These are phyloP conservation scores for Bradypus variegatus DNA, from an alignment of 2,797 vertebrate genomes.

Conservation along the genomic window DNA sequence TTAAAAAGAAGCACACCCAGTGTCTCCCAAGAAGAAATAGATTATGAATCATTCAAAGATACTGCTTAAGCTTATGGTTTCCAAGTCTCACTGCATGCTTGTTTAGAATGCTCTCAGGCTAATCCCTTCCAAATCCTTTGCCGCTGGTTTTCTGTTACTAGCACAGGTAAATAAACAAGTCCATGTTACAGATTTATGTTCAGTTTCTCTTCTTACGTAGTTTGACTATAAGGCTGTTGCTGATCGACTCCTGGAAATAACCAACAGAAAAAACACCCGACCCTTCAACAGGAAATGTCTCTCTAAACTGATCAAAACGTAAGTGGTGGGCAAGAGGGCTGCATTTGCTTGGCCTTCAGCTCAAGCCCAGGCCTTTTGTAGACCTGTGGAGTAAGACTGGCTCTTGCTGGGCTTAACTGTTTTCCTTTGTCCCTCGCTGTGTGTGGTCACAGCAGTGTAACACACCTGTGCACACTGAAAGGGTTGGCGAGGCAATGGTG, in stretches of 20 bases:
- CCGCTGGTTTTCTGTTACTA: rapidly evolving
- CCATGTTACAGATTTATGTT: rapidly evolving
- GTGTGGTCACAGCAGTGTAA: no score
- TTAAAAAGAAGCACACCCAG: no score
- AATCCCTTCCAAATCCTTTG: rapidly evolving
- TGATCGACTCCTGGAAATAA: slow-evolving; percentile 79
- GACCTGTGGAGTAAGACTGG: rapidly evolving
- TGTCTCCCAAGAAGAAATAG: background rate
- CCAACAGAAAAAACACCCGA: slow-evolving; percentile 75
- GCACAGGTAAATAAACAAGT: rapidly evolving
- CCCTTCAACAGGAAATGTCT: slow-evolving; percentile 82
- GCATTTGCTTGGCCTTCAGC: background rate
- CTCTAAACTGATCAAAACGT: slow-evolving; percentile 79
- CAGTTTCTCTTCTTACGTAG: slow-evolving; percentile 66
- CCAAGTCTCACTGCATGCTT: rapidly evolving
- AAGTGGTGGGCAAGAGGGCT: slow-evolving; percentile 44
- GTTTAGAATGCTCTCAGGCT: rapidly evolving
- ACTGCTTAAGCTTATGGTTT: rapidly evolving
- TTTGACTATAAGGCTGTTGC: slow-evolving; percentile 88
- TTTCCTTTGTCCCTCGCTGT: no score
- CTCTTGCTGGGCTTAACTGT: rapidly evolving
- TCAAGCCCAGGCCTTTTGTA: background rate
- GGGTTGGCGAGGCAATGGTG: rapidly evolving
- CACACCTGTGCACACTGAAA: no score
- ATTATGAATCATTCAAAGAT: background rate